Evolutionary conservation across 2,113 vertebrate species (phyloP).

Genomic region (Cettia cetti): DNA sequence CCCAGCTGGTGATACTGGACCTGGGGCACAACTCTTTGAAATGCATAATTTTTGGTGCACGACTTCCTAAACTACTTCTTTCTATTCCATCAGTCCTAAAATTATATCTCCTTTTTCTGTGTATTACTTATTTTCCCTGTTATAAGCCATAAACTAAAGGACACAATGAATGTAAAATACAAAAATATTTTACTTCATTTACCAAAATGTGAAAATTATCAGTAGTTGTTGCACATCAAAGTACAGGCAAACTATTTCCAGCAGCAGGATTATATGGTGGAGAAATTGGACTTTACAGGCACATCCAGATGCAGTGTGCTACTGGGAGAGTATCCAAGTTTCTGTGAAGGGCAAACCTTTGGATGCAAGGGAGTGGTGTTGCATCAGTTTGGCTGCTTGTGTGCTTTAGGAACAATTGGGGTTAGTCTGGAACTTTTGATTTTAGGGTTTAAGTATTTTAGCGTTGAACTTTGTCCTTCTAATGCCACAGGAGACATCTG

Average conservation of each 20-base stretch:
- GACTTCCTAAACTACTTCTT: neutral
- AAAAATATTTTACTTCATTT: neutral
- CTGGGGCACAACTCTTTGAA: neutral
- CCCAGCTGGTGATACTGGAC: neutral
- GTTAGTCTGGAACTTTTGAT: neutral
- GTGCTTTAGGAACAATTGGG: neutral
- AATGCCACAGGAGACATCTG: neutral
- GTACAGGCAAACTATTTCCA: neutral
- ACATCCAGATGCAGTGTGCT: neutral
- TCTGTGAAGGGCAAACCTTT: neutral
- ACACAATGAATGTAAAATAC: neutral
- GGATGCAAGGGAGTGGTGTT: neutral
- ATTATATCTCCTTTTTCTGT: neutral
- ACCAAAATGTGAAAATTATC: neutral
- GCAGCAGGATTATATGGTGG: neutral
- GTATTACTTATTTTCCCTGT: neutral
- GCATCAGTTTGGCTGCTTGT: neutral
- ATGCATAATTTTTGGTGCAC: neutral
- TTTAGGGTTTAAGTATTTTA: neutral
- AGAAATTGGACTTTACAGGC: neutral
- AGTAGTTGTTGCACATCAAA: neutral
- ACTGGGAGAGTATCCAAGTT: neutral
- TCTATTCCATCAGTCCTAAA: accelerated
- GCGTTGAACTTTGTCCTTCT: neutral
- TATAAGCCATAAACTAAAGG: neutral